Evolutionary conservation across 53 echinoderm and acorn worm genomes (phyloP).

Genomic region (Paracentrotus lividus): DNA sequence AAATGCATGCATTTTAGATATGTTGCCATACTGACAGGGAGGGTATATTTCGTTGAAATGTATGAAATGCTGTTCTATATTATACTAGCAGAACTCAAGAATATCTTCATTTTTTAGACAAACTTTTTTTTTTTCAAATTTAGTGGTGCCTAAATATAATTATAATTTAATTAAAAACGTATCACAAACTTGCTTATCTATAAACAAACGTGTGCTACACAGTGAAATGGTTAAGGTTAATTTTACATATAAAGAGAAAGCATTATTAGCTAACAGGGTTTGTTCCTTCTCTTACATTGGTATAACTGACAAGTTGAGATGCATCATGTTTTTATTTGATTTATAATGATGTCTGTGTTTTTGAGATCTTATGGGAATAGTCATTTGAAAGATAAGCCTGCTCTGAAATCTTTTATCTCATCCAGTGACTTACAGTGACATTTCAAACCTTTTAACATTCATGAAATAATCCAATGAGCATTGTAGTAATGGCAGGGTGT

Average conservation of each 20-base stretch:
- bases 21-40: no score
- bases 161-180: constrained; percentile 4
- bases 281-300: not conserved
- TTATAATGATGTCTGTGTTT: not conserved
- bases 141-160: not conserved
- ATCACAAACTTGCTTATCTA: constrained; percentile 21
- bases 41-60: not conserved
- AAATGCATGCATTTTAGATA: no score
- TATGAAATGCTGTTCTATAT: not conserved
- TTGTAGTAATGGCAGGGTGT: not conserved
- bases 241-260: not conserved
- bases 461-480: not conserved
- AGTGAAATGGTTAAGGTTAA: not conserved
- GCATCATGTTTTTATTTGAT: not conserved
- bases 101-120: not conserved
- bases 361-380: not conserved
- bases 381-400: not conserved
- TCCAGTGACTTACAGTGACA: not conserved
- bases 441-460: not conserved
- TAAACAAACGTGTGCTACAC: constrained; percentile 19
- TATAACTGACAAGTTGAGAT: not conserved
- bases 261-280: constrained; percentile 24
- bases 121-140: not conserved
- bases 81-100: not conserved
- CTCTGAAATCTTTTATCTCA: not conserved